These are phyloP conservation scores for Cerastis leucographa DNA, from an alignment of 2,888 invertebrate species.

Conservation along the genomic window DNA sequence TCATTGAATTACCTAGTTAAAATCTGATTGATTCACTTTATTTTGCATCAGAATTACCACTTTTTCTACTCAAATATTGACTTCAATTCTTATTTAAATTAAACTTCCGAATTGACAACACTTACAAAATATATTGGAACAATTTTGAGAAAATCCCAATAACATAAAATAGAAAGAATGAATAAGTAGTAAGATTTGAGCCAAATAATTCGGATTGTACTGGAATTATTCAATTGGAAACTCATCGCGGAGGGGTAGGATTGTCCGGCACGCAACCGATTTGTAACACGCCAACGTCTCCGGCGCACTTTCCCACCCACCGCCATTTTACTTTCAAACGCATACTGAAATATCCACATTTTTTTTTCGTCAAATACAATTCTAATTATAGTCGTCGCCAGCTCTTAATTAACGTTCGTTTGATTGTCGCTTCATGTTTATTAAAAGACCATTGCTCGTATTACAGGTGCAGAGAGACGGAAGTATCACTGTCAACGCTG, in stretches of 20 bases:
- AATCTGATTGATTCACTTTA: background rate
- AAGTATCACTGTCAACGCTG: constrained; percentile 74
- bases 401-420: constrained; percentile 63
- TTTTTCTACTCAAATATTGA: background rate
- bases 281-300: constrained; percentile 77
- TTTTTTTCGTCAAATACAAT: constrained; percentile 70
- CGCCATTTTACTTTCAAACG: constrained; percentile 89
- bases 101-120: background rate
- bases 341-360: constrained; percentile 81
- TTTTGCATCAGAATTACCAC: background rate
- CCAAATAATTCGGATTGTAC: constrained; percentile 70
- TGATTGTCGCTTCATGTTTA: constrained; percentile 53
- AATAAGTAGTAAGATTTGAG: constrained; percentile 47
- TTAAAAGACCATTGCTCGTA: constrained; percentile 52
- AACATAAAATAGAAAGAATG: background rate
- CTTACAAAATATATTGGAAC: background rate
- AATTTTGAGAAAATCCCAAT: background rate
- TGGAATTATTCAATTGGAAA: constrained; percentile 85
- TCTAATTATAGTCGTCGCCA: constrained; percentile 57
- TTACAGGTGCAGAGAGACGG: constrained; percentile 82
- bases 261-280: constrained; percentile 79
- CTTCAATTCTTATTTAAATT: background rate
- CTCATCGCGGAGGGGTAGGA: constrained; percentile 76
- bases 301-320: constrained; percentile 85
- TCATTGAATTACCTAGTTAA: background rate